Conservation (phyloP, 37 sponge, comb jelly and placozoan genomes). For the Amphimedon queenslandica region DNA sequence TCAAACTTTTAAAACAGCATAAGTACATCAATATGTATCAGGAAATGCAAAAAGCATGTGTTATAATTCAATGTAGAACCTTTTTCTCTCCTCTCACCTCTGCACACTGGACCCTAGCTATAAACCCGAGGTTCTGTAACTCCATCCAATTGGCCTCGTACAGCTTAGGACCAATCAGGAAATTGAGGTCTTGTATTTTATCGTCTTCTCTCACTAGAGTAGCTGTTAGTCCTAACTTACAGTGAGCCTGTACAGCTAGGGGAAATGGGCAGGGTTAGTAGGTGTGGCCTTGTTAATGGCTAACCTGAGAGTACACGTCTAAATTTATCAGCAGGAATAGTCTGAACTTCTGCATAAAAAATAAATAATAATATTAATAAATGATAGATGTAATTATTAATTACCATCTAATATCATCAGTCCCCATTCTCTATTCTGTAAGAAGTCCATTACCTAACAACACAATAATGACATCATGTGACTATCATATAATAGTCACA, state of each 20-base stretch:
- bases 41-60: too few species aligned
- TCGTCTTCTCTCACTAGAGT: conserved; percentile 99
- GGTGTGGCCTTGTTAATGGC: not conserved
- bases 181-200: conserved; percentile 96
- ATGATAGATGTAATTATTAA: not conserved
- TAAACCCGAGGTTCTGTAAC: conserved; percentile 87
- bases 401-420: conserved; percentile 94
- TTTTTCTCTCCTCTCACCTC: conserved; percentile 64
- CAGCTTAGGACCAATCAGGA: conserved; percentile 97
- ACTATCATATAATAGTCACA: not conserved
- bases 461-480: not conserved
- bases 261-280: not conserved
- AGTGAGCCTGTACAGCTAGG: conserved; percentile 92
- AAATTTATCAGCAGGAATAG: conserved; percentile 98
- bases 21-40: too few species aligned
- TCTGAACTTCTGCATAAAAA: conserved; percentile 88
- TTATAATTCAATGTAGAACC: too few species aligned
- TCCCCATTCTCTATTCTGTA: conserved; percentile 96
- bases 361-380: not conserved
- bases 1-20: too few species aligned
- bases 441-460: conserved; percentile 88
- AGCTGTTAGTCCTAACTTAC: conserved; percentile 96
- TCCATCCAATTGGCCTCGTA: conserved; percentile 99
- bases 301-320: conserved; percentile 91
- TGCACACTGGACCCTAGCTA: conserved; percentile 97